Percentiles rank a stretch among this genome's conserved stretches.
These are phyloP conservation scores for Hypotaenidia okinawae DNA, from an alignment of 2,797 vertebrate genomes.

Conservation along the genomic window DNA sequence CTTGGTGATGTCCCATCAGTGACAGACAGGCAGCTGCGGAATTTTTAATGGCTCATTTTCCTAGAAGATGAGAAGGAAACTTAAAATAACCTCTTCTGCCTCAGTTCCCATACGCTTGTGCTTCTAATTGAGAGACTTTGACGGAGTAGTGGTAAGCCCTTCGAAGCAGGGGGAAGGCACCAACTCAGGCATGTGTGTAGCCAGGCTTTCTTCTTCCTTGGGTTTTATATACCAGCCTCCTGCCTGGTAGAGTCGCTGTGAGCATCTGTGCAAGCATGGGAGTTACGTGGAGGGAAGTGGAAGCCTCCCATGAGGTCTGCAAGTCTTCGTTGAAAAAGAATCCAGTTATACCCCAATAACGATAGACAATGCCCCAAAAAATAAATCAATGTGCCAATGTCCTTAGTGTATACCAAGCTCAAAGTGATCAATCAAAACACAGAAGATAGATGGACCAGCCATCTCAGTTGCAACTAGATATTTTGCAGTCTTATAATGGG, in stretches of 20 bases:
- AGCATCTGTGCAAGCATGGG: neutral
- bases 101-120: neutral
- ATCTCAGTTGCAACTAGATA: conserved; percentile 13
- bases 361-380: neutral
- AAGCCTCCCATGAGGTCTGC: neutral
- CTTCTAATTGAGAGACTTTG: neutral
- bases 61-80: conserved; percentile 27
- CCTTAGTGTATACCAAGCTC: conserved; percentile 58
- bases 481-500: conserved; percentile 30
- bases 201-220: neutral
- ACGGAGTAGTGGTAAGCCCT: neutral
- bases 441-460: conserved; percentile 67
- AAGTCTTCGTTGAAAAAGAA: neutral
- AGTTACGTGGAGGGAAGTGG: neutral
- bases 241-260: neutral
- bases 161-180: neutral
- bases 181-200: neutral
- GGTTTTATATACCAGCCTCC: neutral
- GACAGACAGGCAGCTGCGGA: conserved; percentile 54
- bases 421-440: conserved; percentile 66
- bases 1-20: conserved; percentile 34
- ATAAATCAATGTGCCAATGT: conserved; percentile 54
- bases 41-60: conserved; percentile 57
- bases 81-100: conserved; percentile 40
- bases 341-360: conserved; percentile 37